These are phyloP conservation scores for Drosophila parthenogenetica DNA, from an alignment of 2,888 invertebrate genomes.

Conservation along the genomic window DNA sequence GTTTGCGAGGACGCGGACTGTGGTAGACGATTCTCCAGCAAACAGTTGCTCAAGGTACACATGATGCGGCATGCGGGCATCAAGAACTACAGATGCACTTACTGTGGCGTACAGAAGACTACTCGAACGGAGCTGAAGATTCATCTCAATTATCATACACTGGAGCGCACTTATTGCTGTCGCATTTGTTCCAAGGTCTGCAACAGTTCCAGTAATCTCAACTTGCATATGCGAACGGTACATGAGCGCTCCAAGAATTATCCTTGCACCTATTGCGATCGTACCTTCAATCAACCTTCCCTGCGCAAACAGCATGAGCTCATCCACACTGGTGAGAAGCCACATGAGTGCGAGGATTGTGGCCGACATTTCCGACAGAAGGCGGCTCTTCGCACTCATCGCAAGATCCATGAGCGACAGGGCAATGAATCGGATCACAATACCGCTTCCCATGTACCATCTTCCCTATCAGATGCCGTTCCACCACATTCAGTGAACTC, in stretches of 20 bases:
- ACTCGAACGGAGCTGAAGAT: conserved; percentile 81
- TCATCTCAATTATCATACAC: conserved; percentile 82
- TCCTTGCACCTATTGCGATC: conserved; percentile 78
- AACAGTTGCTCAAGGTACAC: conserved; percentile 80
- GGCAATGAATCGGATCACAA: conserved; percentile 3
- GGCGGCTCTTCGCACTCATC: conserved; percentile 78
- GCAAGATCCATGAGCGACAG: conserved; percentile 72
- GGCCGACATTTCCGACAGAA: conserved; percentile 79
- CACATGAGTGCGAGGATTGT: conserved; percentile 77
- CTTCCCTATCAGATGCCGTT: not conserved
- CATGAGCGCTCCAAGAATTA: conserved; percentile 78
- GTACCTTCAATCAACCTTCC: conserved; percentile 77
- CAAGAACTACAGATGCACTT: conserved; percentile 81
- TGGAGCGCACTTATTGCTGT: conserved; percentile 81
- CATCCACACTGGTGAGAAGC: conserved; percentile 83
- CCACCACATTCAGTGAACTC: not conserved
- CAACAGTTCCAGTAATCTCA: conserved; percentile 80
- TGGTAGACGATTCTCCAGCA: conserved; percentile 70
- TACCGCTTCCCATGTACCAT: too few relatives aligned
- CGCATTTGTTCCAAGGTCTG: conserved; percentile 78
- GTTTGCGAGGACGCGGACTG: conserved; percentile 75
- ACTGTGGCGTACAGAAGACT: conserved; percentile 82
- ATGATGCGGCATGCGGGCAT: conserved; percentile 83
- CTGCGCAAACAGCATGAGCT: conserved; percentile 83
- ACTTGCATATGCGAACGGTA: conserved; percentile 78